Evolutionary conservation across 2,888 invertebrate genomes (phyloP), one percentile per base, ranked within the genome.

Genomic region (Eubasilissa splendida): DNA sequence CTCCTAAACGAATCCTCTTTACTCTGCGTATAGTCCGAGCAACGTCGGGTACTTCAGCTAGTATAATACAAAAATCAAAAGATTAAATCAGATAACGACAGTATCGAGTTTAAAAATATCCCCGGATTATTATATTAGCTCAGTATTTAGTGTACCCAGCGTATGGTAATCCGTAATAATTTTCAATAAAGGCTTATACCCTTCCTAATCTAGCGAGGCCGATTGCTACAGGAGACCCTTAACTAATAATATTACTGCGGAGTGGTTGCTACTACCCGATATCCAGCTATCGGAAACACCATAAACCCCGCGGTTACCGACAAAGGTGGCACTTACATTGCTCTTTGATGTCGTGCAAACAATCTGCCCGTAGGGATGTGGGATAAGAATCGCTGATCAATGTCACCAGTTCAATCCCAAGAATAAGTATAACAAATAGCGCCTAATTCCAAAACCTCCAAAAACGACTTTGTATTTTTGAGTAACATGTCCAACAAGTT

Each of bases 231-330:
- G 42, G 7, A 7, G 68, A 50, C 10, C 68, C 68, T 68, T 50
- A 68, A 50, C 42, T 50, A 68, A 68, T 68, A 68, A 68, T 68
- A 50, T 50, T 50, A 33, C 52, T 68, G 68, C 12, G 50, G 50
- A 50, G 14, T n/a, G 14, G 4, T 50, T 68, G 52, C 42, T 63
- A 58, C 9, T 50, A n/a, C 50, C 68, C 50, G 50, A 68, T 68
- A 68, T 50, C 68, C n/a, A 68, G 14, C 42, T 33, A 50, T 68
- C 50, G 68, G 68, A 68, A 68, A 68, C 33, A n/a, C 14, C n/a
- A 68, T 68, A 50, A 50, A 66, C 42, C 68, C 68, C 50, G n/a
- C 9, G 68, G 50, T 12, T 68, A 50, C 50, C 50, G 14, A 14
- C 42, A 14, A 68, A 50, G 7, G 42, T 11, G 50, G 68, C n/a